These are phyloP conservation scores for Choreutis nemorana DNA, from an alignment of 2,888 invertebrate genomes.

Conservation along the genomic window DNA sequence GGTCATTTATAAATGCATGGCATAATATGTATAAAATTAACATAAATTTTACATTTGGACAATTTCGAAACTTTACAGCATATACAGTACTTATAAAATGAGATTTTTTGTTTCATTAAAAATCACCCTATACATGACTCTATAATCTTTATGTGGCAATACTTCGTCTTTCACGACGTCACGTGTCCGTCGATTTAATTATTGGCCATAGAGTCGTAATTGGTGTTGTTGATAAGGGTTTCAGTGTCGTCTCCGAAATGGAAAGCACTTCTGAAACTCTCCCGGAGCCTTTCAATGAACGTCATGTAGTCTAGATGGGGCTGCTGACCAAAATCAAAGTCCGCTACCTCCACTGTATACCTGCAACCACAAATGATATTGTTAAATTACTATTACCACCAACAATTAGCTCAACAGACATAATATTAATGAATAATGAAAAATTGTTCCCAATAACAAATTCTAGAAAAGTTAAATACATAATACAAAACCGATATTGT, in stretches of 20 bases:
- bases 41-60: too few species aligned
- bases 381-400: neutral
- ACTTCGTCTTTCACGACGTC: neutral
- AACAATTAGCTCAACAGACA: too few species aligned
- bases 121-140: neutral
- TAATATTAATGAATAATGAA: neutral
- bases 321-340: constrained; percentile 88
- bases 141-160: neutral
- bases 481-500: too few species aligned
- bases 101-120: too few species aligned
- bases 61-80: too few species aligned
- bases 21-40: too few species aligned
- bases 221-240: constrained; percentile 43
- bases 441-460: neutral
- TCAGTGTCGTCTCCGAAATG: constrained; percentile 47
- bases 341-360: constrained; percentile 86
- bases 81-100: too few species aligned
- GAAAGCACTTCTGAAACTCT: constrained; percentile 70
- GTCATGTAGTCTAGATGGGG: constrained; percentile 88
- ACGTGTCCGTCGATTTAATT: neutral
- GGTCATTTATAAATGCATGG: too few species aligned
- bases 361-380: constrained; percentile 36
- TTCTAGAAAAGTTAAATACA: neutral
- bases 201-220: constrained; percentile 68
- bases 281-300: constrained; percentile 81